Evolutionary conservation across 2,797 vertebrate species (phyloP).

Genomic region (Falco rusticolus): DNA sequence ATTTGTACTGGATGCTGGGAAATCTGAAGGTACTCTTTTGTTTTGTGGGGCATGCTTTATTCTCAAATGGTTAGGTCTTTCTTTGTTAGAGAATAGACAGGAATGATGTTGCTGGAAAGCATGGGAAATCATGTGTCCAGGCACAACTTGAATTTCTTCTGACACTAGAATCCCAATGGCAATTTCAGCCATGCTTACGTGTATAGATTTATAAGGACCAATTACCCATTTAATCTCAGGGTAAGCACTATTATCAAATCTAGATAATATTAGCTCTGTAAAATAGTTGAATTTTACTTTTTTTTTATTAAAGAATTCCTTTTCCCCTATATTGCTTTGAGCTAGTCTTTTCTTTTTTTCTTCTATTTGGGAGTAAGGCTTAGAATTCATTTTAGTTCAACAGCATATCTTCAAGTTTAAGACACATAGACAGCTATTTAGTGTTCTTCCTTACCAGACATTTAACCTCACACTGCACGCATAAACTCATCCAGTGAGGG

Average conservation of each 20-base stretch:
- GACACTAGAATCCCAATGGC: neutral
- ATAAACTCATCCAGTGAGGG: neutral
- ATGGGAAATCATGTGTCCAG: neutral
- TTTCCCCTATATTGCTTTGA: neutral
- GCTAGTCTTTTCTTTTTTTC: neutral
- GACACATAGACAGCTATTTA: neutral
- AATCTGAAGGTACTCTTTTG: neutral
- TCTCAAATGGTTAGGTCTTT: neutral
- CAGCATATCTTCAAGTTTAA: neutral
- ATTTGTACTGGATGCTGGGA: conserved; percentile 32
- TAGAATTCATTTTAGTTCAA: neutral
- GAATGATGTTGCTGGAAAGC: neutral
- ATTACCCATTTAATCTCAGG: neutral
- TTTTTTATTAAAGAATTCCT: neutral
- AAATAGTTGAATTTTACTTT: neutral
- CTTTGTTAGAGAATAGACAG: neutral
- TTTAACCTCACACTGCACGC: neutral
- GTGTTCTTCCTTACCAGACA: neutral
- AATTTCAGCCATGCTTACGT: neutral
- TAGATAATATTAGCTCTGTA: neutral
- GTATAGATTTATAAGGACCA: neutral
- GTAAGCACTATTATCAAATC: neutral
- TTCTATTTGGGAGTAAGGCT: neutral
- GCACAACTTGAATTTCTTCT: neutral
- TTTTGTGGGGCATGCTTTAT: neutral